These are phyloP conservation scores for Leptinotarsa undecemlineata DNA, from an alignment of 1,140 invertebrate genomes.

Conservation along the genomic window DNA sequence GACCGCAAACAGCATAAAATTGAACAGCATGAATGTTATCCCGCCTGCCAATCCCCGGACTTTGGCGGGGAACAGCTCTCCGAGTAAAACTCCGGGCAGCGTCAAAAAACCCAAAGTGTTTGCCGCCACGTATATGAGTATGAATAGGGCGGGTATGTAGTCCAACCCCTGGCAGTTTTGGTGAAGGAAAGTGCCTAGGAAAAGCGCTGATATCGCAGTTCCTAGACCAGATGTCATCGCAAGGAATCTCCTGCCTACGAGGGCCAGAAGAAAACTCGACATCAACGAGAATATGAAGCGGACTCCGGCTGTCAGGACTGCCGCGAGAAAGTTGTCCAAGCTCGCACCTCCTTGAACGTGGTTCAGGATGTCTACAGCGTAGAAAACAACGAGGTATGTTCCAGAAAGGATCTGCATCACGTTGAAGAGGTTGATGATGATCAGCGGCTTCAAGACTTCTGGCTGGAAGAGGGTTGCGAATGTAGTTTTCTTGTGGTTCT, in stretches of 20 bases:
- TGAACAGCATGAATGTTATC: constrained; percentile 71
- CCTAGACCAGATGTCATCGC: constrained; percentile 67
- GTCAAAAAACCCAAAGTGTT: constrained; percentile 74
- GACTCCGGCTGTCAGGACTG: constrained; percentile 67
- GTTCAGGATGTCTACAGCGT: constrained; percentile 69
- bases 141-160: constrained; percentile 59
- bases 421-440: constrained; percentile 73
- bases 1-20: constrained; percentile 68
- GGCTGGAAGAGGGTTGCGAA: constrained; percentile 58
- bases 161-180: constrained; percentile 52
- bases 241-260: constrained; percentile 65
- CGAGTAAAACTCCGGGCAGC: constrained; percentile 71
- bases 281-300: constrained; percentile 66
- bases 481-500: constrained; percentile 49
- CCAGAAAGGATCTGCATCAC: constrained; percentile 72
- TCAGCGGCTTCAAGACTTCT: constrained; percentile 69
- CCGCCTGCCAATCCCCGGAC: constrained; percentile 60
- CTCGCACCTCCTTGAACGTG: constrained; percentile 41
- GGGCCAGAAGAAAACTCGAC: constrained; percentile 65
- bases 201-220: constrained; percentile 64
- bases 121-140: constrained; percentile 68
- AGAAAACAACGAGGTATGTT: constrained; percentile 74
- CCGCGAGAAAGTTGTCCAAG: constrained; percentile 61
- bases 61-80: constrained; percentile 70
- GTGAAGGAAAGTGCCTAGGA: constrained; percentile 59